Evolutionary conservation across 2,113 vertebrate genomes (phyloP), one percentile per base, ranked within the genome.

Genomic region (Ochotona curzoniae): DNA sequence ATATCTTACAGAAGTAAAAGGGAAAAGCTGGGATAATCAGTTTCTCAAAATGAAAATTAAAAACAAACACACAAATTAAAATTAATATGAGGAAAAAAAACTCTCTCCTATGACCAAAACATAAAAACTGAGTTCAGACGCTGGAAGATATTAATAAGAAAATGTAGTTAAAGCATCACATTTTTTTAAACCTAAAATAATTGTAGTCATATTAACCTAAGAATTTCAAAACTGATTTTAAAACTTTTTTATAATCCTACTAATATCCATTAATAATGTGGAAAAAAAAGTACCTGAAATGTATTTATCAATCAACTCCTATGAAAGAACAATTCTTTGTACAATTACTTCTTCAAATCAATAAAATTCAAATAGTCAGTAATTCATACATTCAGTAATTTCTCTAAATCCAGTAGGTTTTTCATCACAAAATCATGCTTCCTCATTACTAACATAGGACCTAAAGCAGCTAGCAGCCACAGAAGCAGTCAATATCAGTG

Each of bases 181-280:
- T 90, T 93, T 64, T 35, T 51, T 18, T 78, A 75, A 95, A 95
- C 38, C 38, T 44, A 44, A 81, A 60, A 84, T 11, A 94, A 95
- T 71, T 81, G 38, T n/a, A n/a, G 89, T 51, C 4, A 74, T 44
- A 93, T 78, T 89, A 84, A 75, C 80, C 21, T n/a, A 94, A 94
- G 83, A 93, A 14, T 54, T 80, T 94, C 80, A 91, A 95, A 83
- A 90, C 18, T 67, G 47, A 85, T 85, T 84, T 86, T 86, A 60
- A 89, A 95, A 89, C 64, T 25, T 69, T 90, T n/a, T 67, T 93
- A 89, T 0, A 93, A 44, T 38, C 8, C 67, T 71, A 91, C 32
- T 75, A 84, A 73, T 83, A 70, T 44, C 69, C 47, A 70, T 30
- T 71, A 63, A 51, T 26, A 87, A 91, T 66, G 26, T 92, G 18